These are phyloP conservation scores for Triplophysa bombifrons DNA, from an alignment of 2,797 vertebrate species.

Conservation along the genomic window DNA sequence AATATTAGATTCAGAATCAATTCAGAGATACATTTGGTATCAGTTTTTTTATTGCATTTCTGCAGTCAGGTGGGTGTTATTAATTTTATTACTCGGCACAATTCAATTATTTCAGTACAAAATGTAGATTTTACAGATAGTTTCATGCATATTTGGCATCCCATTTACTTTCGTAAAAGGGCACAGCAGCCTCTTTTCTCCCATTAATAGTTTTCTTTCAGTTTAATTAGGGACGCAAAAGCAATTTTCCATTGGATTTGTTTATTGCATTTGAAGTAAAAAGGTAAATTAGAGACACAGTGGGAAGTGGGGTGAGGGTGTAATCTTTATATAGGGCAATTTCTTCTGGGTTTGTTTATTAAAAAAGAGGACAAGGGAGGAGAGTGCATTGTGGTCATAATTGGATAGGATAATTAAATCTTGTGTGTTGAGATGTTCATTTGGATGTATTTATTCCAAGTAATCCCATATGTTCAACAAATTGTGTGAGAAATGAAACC, in stretches of 20 bases:
- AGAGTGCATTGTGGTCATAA: not conserved
- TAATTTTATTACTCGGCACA: not conserved
- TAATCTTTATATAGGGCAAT: slow-evolving; percentile 50
- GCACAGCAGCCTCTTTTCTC: slow-evolving; percentile 6
- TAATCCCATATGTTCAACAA: not conserved
- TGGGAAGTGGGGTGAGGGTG: slow-evolving; percentile 17
- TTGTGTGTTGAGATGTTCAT: not conserved
- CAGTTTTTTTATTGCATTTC: too few species aligned
- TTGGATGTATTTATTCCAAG: not conserved
- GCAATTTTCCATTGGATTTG: slow-evolving; percentile 54
- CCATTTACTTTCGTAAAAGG: not conserved
- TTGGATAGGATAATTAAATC: not conserved
- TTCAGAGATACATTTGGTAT: too few species aligned
- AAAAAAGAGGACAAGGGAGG: slow-evolving; percentile 13
- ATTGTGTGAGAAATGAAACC: not conserved
- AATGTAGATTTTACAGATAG: not conserved
- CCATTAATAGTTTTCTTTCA: slow-evolving; percentile 49
- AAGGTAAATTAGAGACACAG: slow-evolving; percentile 60
- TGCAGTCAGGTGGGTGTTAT: too few species aligned
- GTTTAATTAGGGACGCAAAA: slow-evolving; percentile 61
- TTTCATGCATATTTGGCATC: not conserved
- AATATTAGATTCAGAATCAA: too few species aligned
- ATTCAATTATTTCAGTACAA: not conserved
- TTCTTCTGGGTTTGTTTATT: slow-evolving; percentile 45
- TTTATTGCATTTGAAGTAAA: slow-evolving; percentile 65